Evolutionary conservation across 1,140 invertebrate species (phyloP), one percentile per base, ranked within the genome.

Genomic region (Bombus impatiens): DNA sequence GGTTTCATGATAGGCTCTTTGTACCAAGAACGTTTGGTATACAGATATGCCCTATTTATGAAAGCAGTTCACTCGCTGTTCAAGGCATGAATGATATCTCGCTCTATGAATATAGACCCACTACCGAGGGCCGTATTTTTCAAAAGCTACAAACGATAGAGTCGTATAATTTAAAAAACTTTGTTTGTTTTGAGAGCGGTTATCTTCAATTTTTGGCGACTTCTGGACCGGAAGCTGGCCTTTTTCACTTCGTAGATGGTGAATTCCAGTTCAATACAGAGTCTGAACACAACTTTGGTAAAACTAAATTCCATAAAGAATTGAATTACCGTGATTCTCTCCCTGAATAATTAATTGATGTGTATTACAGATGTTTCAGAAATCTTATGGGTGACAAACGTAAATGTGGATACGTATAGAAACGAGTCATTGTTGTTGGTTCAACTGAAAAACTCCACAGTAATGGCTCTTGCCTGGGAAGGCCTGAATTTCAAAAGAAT

Each of bases 351-450:
- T 8, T 35, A 35, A n/a, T n/a, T 67, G 9, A 32, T 9, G 2
- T 77, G 40, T 42, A 1, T 77, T 25, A 18, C 77, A 94, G 93
- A 86, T 68, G 82, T 91, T n/a, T 70, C 84, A 37, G 90, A 93
- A n/a, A 86, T 93, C 44, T n/a, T 74, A 13, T 92, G 90, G 90
- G 80, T 94, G 18, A 67, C 77, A 57, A 85, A 81, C 67, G 35
- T 94, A 35, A 92, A 89, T 18, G 12, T 94, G 12, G 76, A 90
- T 37, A 94, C 93, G 8, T 94, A 94, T 37, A 92, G 93, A 75
- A 88, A 94, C 10, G 94, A 94, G n/a, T 90, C 93, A 12, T 62
- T 94, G 28, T 65, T 94, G 57, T n/a, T 94, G 4, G 12, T 93
- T 4, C 91, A 94, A 79, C 68, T 90, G 22, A 84, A 87, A 79